phyloP scores from a whole-genome alignment of 1,140 invertebrate species.

The Drosophila rhopaloa region DNA sequence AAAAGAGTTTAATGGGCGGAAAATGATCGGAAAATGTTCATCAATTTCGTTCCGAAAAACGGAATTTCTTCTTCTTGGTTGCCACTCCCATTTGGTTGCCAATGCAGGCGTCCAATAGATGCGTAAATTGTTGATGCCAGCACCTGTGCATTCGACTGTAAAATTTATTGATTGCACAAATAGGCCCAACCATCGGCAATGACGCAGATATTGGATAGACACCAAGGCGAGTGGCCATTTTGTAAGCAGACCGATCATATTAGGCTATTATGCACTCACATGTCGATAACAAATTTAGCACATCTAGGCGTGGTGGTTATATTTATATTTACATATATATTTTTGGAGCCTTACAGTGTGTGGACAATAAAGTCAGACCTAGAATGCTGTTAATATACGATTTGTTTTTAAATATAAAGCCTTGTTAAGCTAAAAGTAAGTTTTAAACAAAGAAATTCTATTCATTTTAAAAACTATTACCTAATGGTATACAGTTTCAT shows the following conservation, averaged over 20 bases:
- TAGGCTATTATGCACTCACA: neutral
- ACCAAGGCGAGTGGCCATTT: constrained; percentile 17
- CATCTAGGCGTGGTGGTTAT: constrained; percentile 3
- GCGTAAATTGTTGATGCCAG: constrained; percentile 38
- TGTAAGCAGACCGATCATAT: constrained; percentile 1
- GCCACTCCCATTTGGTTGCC: constrained; percentile 11
- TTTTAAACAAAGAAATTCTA: too few species aligned
- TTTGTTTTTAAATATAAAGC: too few species aligned
- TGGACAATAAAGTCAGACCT: too few species aligned
- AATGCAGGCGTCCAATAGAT: constrained; percentile 17
- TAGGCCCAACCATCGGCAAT: constrained; percentile 35
- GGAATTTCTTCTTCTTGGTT: neutral
- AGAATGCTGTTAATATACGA: too few species aligned
- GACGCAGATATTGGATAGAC: constrained; percentile 9
- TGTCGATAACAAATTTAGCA: constrained; percentile 11
- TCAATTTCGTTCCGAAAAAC: neutral
- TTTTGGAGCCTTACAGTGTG: too few species aligned
- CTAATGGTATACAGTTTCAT: too few species aligned
- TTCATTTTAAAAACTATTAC: too few species aligned
- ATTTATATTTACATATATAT: constrained; percentile 4
- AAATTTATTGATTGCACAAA: constrained; percentile 82
- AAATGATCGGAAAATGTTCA: constrained; percentile 16
- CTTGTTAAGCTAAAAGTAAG: too few species aligned
- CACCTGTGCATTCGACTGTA: constrained; percentile 74
- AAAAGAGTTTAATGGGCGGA: constrained; percentile 8